Conservation (phyloP, 1,140 invertebrate species). For the Hestina assimilis region DNA sequence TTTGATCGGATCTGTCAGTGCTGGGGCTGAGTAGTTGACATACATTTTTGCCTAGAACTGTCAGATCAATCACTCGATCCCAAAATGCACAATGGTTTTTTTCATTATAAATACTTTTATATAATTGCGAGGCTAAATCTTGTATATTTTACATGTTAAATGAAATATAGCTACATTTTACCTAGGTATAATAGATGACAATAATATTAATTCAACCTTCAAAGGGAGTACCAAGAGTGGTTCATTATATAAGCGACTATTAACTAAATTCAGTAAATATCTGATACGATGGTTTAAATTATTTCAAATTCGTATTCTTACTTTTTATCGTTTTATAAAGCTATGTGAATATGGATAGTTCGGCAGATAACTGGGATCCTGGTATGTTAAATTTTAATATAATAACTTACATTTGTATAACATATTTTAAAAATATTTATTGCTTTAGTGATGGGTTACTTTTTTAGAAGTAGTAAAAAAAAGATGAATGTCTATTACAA, state of each 20-base stretch:
- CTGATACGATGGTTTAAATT: not conserved
- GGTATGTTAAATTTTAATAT: constrained; percentile 37
- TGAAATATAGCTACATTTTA: constrained; percentile 6
- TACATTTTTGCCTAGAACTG: constrained; percentile 14
- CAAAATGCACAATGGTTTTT: constrained; percentile 24
- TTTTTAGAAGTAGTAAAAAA: not conserved
- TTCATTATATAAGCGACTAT: constrained; percentile 26
- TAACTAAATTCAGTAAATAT: constrained; percentile 14
- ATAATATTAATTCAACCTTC: constrained; percentile 5
- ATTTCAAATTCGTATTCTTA: not conserved
- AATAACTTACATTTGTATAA: not conserved
- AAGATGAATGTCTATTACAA: not conserved
- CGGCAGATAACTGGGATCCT: constrained; percentile 64
- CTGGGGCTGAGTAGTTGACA: too few relatives aligned
- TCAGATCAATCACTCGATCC: constrained; percentile 15
- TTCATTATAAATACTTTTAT: not conserved
- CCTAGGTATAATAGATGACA: constrained; percentile 11
- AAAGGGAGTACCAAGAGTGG: constrained; percentile 5
- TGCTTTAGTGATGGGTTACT: not conserved
- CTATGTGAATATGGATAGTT: constrained; percentile 54
- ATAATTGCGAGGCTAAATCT: constrained; percentile 1
- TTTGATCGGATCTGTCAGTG: constrained; percentile 13
- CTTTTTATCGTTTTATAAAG: constrained; percentile 4
- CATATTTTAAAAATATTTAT: not conserved
- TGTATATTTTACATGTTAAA: constrained; percentile 6